phyloP scores from a whole-genome alignment of 2,797 vertebrate species.

The Tokudaia tokunoshimensis region DNA sequence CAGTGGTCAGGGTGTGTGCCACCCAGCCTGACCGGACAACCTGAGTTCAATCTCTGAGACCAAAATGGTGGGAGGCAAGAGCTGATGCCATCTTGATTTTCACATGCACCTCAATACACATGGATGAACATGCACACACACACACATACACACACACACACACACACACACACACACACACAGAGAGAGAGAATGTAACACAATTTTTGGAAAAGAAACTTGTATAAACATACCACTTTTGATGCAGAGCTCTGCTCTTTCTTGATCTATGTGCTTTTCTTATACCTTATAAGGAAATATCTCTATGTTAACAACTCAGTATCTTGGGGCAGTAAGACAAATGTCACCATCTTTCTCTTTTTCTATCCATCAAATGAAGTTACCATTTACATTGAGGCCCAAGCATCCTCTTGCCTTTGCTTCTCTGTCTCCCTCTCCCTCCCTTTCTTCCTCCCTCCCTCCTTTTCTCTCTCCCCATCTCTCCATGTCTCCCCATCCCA shows the following conservation, averaged over 20 bases:
- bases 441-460: background rate
- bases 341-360: background rate
- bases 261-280: background rate
- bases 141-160: too few relatives aligned
- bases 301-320: background rate
- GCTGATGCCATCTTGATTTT: background rate
- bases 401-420: background rate
- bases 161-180: too few relatives aligned
- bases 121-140: background rate
- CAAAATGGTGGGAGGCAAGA: background rate
- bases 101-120: background rate
- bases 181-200: too few relatives aligned
- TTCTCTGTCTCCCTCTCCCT: background rate
- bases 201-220: background rate
- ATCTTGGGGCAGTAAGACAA: background rate
- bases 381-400: background rate
- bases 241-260: background rate
- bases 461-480: rapidly evolving
- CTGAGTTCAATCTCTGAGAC: background rate
- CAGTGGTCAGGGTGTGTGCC: background rate
- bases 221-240: background rate
- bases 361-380: background rate
- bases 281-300: background rate
- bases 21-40: background rate
- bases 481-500: background rate